Evolutionary conservation across 2,888 invertebrate genomes (phyloP).

Genomic region (Sarcophaga rosellei): DNA sequence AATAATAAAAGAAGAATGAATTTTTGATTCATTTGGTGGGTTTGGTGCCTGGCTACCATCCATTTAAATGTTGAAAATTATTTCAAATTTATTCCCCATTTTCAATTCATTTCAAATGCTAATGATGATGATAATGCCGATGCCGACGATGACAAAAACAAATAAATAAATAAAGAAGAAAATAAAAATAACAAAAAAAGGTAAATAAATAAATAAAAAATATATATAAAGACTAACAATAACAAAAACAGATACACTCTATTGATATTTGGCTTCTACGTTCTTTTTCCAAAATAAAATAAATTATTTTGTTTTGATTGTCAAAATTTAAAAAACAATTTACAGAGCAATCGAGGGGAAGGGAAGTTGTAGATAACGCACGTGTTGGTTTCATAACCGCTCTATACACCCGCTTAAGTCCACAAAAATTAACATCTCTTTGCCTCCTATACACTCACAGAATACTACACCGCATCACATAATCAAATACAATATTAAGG

Average conservation of each 20-base stretch:
- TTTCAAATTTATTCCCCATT: too few relatives aligned
- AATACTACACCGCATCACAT: background rate
- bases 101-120: too few relatives aligned
- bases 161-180: too few relatives aligned
- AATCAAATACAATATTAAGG: too few relatives aligned
- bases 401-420: conserved; percentile 9
- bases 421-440: background rate
- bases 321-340: background rate
- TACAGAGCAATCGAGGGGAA: background rate
- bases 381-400: conserved; percentile 22
- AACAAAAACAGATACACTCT: background rate
- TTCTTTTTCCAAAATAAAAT: background rate
- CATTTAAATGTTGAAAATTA: too few relatives aligned
- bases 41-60: too few relatives aligned
- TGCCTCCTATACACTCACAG: background rate
- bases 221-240: background rate
- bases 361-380: conserved; percentile 1
- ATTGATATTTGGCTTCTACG: background rate
- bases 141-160: too few relatives aligned
- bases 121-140: too few relatives aligned
- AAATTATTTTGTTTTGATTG: background rate
- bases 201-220: background rate
- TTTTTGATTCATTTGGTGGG: too few relatives aligned
- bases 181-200: too few relatives aligned
- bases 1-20: too few relatives aligned